Conservation (phyloP, 2,888 invertebrate species). For the Athetis lepigone region DNA sequence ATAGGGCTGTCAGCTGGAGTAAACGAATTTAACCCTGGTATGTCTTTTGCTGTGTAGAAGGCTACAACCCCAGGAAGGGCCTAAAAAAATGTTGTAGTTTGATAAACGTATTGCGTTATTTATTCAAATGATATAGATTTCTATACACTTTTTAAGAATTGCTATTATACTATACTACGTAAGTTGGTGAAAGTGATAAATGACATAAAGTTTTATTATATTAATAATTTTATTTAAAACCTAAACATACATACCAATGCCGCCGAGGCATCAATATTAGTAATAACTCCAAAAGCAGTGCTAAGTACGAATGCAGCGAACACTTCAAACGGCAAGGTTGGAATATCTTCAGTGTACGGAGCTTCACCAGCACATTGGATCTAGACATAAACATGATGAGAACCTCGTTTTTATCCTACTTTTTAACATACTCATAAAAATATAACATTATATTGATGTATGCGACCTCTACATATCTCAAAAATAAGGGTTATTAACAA, state of each 20-base stretch:
- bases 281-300: slow-evolving; percentile 88
- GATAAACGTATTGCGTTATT: too few relatives aligned
- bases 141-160: too few relatives aligned
- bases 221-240: background rate
- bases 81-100: too few relatives aligned
- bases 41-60: slow-evolving; percentile 91
- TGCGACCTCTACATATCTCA: too few relatives aligned
- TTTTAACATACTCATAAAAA: too few relatives aligned
- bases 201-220: too few relatives aligned
- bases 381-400: slow-evolving; percentile 63
- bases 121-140: too few relatives aligned
- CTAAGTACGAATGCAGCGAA: slow-evolving; percentile 91
- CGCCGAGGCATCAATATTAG: slow-evolving; percentile 88
- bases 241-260: slow-evolving; percentile 88
- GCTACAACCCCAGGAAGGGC: slow-evolving; percentile 90
- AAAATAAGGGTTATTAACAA: too few relatives aligned
- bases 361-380: slow-evolving; percentile 92
- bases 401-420: too few relatives aligned
- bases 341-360: slow-evolving; percentile 91
- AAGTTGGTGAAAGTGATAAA: too few relatives aligned
- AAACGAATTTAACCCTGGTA: slow-evolving; percentile 92
- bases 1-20: slow-evolving; percentile 70
- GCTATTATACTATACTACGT: too few relatives aligned
- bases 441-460: too few relatives aligned
- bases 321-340: slow-evolving; percentile 90